Evolutionary conservation across 2,797 vertebrate species (phyloP).

Genomic region (Aphelocoma californica): DNA sequence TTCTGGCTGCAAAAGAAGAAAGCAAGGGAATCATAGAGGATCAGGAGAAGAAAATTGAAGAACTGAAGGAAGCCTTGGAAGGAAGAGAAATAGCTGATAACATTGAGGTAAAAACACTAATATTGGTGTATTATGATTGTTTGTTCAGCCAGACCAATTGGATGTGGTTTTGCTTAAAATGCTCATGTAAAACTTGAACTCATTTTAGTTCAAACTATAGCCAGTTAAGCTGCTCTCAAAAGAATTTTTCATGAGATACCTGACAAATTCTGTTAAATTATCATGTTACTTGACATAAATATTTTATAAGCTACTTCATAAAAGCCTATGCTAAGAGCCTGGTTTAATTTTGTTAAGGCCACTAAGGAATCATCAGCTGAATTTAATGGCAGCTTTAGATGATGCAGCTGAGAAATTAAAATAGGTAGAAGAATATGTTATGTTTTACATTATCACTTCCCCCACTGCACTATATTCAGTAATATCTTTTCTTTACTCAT

Average conservation of each 20-base stretch:
- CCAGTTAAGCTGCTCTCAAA: constrained; percentile 17
- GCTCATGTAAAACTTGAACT: background rate
- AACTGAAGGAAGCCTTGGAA: constrained; percentile 82
- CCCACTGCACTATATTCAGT: background rate
- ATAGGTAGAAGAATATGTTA: background rate
- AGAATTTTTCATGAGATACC: constrained; percentile 18
- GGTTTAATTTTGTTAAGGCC: constrained; percentile 35
- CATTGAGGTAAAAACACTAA: constrained; percentile 81
- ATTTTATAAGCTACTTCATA: constrained; percentile 39
- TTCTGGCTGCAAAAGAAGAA: constrained; percentile 82
- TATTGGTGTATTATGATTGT: background rate
- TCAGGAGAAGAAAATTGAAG: constrained; percentile 81
- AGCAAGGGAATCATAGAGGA: constrained; percentile 69
- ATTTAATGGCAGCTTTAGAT: constrained; percentile 22
- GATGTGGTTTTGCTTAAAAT: background rate
- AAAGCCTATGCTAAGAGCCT: constrained; percentile 25
- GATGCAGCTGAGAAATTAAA: constrained; percentile 26
- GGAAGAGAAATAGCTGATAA: constrained; percentile 82
- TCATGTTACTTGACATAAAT: constrained; percentile 7
- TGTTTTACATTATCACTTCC: background rate
- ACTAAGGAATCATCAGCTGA: constrained; percentile 14
- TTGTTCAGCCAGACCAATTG: background rate
- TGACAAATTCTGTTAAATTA: constrained; percentile 35
- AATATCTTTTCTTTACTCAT: background rate
- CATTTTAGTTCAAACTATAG: background rate